Conservation (phyloP, 2,888 invertebrate genomes). For the Dastarcus helophoroides region DNA sequence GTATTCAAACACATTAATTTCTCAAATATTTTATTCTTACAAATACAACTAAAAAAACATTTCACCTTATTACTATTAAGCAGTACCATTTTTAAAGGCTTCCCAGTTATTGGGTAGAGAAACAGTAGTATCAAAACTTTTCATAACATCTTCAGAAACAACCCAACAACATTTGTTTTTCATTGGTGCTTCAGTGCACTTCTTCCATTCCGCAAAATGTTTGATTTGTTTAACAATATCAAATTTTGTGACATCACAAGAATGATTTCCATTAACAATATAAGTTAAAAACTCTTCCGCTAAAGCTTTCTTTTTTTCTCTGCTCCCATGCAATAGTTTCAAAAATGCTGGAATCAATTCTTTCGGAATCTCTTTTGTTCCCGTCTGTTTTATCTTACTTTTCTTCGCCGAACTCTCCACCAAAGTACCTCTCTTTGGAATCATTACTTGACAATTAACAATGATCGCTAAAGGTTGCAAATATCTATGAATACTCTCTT, state of each 20-base stretch:
- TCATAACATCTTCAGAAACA: constrained; percentile 44
- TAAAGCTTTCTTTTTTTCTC: constrained; percentile 44
- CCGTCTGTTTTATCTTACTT: too few species aligned
- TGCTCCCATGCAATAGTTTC: constrained; percentile 55
- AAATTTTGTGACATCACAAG: constrained; percentile 34
- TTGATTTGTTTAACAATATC: constrained; percentile 43
- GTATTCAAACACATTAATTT: too few species aligned
- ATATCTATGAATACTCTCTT: constrained; percentile 49
- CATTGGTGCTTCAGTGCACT: constrained; percentile 43
- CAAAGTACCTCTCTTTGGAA: constrained; percentile 26
- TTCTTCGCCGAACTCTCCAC: constrained; percentile 15
- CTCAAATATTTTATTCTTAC: too few species aligned
- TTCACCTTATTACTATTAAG: too few species aligned
- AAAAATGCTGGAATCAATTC: constrained; percentile 51
- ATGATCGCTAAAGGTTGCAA: constrained; percentile 46
- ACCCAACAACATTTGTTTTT: constrained; percentile 54
- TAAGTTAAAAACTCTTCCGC: constrained; percentile 51
- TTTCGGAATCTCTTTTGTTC: constrained; percentile 33
- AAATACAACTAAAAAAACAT: too few species aligned
- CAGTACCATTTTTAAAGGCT: background rate
- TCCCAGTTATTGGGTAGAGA: constrained; percentile 46
- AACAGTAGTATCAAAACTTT: constrained; percentile 42
- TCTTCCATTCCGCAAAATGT: constrained; percentile 49
- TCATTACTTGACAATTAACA: constrained; percentile 38
- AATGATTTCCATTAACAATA: constrained; percentile 38